These are phyloP conservation scores for Caenorhabditis inopinata DNA, from an alignment of 1,140 invertebrate species.

Conservation along the genomic window DNA sequence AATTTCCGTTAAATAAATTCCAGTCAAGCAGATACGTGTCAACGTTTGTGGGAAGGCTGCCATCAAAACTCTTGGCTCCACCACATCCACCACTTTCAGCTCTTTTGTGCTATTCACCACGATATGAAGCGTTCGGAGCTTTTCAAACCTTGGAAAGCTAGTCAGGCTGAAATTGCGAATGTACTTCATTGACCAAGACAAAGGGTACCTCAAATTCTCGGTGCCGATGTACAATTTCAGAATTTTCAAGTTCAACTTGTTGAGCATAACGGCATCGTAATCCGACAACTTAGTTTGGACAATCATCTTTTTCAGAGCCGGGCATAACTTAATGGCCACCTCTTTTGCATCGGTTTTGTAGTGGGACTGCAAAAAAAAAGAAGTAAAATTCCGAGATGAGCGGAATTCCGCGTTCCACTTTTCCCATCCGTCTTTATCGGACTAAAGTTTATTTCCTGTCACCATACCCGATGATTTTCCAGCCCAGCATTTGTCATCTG, in stretches of 20 bases:
- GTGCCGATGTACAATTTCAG: background rate
- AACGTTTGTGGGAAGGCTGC: background rate
- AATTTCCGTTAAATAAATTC: background rate
- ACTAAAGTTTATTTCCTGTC: too few relatives aligned
- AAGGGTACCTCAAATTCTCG: background rate
- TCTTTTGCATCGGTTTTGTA: too few relatives aligned
- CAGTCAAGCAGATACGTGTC: background rate
- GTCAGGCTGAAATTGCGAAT: background rate
- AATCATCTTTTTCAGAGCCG: background rate
- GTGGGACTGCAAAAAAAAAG: too few relatives aligned
- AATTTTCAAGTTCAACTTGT: background rate
- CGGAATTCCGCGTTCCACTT: too few relatives aligned
- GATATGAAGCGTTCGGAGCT: background rate
- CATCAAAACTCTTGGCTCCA: background rate
- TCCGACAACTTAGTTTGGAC: background rate
- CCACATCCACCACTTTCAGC: background rate
- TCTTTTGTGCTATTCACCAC: background rate
- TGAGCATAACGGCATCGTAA: background rate
- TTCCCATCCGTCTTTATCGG: too few relatives aligned
- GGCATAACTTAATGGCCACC: background rate
- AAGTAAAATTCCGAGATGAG: too few relatives aligned
- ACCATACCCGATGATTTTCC: too few relatives aligned
- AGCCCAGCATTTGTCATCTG: too few relatives aligned
- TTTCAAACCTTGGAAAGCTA: background rate
- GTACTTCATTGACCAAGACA: background rate